These are phyloP conservation scores for Holothuria scabra DNA, from an alignment of 53 echinoderm and acorn worm genomes.

Conservation along the genomic window DNA sequence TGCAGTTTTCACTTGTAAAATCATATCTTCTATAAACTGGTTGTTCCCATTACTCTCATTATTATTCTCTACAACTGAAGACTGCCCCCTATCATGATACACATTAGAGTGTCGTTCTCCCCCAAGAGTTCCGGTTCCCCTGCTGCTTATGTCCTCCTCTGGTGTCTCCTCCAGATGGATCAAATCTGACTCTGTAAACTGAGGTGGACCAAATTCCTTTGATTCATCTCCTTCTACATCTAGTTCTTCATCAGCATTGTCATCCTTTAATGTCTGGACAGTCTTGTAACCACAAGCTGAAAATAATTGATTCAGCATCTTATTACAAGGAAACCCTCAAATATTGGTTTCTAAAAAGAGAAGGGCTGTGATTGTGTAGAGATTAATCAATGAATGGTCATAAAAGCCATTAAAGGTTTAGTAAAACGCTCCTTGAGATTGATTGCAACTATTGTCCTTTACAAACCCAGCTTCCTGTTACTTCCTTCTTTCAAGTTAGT, in stretches of 20 bases:
- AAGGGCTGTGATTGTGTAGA: too few species aligned
- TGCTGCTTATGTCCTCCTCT: conserved; percentile 33
- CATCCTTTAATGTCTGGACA: conserved; percentile 51
- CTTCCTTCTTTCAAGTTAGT: too few species aligned
- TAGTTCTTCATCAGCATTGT: conserved; percentile 77
- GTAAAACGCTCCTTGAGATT: too few species aligned
- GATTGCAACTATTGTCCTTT: too few species aligned
- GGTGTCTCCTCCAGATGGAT: conserved; percentile 71
- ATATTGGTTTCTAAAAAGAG: too few species aligned
- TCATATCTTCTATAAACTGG: conserved; percentile 76
- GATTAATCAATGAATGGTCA: too few species aligned
- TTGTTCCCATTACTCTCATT: neutral
- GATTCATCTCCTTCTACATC: conserved; percentile 96
- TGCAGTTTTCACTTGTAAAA: conserved; percentile 66
- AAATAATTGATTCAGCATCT: neutral
- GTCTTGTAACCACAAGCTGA: conserved; percentile 84
- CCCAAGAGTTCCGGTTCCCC: conserved; percentile 64
- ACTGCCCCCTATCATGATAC: conserved; percentile 25
- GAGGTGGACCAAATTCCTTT: conserved; percentile 79
- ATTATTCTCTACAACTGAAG: neutral
- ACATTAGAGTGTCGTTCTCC: conserved; percentile 47
- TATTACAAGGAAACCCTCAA: too few species aligned
- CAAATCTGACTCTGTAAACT: conserved; percentile 83
- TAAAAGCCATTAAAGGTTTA: too few species aligned
- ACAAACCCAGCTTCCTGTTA: too few species aligned